Conservation (phyloP, 2,113 vertebrate species). For the Coregonus clupeaformis region DNA sequence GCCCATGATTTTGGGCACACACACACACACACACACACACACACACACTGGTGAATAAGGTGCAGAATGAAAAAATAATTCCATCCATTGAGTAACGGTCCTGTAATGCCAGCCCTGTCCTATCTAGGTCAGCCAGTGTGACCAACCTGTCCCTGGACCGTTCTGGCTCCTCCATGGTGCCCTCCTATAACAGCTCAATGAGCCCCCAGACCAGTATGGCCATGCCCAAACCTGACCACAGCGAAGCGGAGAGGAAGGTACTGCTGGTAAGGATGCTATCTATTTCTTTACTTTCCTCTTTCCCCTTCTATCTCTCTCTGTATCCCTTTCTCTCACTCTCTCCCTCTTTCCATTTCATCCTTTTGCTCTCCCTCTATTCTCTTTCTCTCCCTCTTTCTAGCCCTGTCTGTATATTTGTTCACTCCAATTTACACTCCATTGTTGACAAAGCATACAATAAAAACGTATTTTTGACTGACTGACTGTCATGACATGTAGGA, state of each 20-base stretch:
- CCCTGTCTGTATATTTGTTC: too few relatives aligned
- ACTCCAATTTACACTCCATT: background rate
- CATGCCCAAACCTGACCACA: slow-evolving; percentile 83
- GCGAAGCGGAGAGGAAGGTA: slow-evolving; percentile 94
- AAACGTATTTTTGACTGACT: background rate
- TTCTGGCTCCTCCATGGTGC: slow-evolving; percentile 87
- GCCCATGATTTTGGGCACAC: too few relatives aligned
- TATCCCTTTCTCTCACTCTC: background rate
- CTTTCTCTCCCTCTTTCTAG: background rate
- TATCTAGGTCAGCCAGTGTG: slow-evolving; percentile 89
- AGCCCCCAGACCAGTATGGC: slow-evolving; percentile 89
- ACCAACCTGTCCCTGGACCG: slow-evolving; percentile 91
- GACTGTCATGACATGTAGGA: slow-evolving; percentile 73
- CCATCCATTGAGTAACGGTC: too few relatives aligned
- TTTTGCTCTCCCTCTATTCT: too few relatives aligned
- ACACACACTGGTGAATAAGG: too few relatives aligned
- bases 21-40: too few relatives aligned
- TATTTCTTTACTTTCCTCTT: background rate
- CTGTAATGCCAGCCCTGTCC: background rate
- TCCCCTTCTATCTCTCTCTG: background rate
- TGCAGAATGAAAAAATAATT: background rate
- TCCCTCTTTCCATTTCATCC: background rate
- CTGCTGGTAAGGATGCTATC: slow-evolving; percentile 79
- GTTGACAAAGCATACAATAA: background rate
- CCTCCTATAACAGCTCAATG: slow-evolving; percentile 88